Base-by-base conservation (phyloP, 1,140 invertebrate genomes). In the Habropoda laboriosa region DNA sequence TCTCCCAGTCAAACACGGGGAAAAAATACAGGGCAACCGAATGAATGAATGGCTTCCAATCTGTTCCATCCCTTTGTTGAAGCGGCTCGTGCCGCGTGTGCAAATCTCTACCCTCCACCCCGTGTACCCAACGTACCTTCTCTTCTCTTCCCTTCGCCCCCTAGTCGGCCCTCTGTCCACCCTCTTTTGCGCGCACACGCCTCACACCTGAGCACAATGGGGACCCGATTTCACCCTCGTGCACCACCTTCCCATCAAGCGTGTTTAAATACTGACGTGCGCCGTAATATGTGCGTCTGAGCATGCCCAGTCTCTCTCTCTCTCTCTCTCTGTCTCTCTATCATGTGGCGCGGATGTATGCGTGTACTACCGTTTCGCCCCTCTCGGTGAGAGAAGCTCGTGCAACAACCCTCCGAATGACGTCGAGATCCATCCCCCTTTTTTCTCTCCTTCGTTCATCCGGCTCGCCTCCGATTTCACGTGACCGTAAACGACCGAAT, bases 81-180 rank as follows among this genome's bases (percentile, higher is more conserved):
- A 91, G 91, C 92, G 92, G 89, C 92, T 92, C 92, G 91, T 92
- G 92, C 88, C 91, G 86, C 84, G 90, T 89, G 89, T 88, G 82
- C 87, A 90, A 87, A 87, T 89, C 88, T 89, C 88, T 85, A 76
- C 82, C 82, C 83, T 81, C 73, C 85, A 5, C 60, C 49, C 76
- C 47, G 76, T 42, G n/a, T n/a, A n/a, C n/a, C 27, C 32, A 38
- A 24, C 71, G n/a, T 63, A 1, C n/a, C 45, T 27, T 45, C 18
- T 32, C n/a, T 60, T 60, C 70, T n/a, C 47, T 21, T 10, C 72
- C 10, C 13, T 21, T 1, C 35, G 3, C n/a, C 16, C 12, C n/a
- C 12, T 12, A 24, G n/a, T 7, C 8, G 13, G 47, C 47, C 40
- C 42, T 38, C 61, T 40, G 32, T 73, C 68, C 60, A 64, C 68